Evolutionary conservation across 64 coral and sea anemone species (phyloP), one percentile per base, ranked within the genome.

Genomic region (Pocillopora verrucosa): DNA sequence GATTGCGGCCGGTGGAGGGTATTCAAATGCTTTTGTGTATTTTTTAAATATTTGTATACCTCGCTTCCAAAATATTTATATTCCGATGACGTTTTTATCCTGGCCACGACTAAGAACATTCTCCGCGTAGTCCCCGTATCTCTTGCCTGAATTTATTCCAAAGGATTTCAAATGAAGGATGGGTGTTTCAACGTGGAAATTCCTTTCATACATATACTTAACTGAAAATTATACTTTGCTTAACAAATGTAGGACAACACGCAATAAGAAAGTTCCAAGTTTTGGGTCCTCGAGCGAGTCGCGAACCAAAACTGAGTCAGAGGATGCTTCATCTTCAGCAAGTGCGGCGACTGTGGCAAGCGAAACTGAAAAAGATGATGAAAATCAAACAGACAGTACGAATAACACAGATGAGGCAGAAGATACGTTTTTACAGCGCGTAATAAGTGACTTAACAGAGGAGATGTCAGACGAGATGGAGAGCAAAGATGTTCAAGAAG

Each of bases 231-330:
- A 11, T 59, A 3, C 17, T 5, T 80, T 63, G 34, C 26, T 61
- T 19, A 7, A 16, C 62, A 0, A 67, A 4, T 60, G 22, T 22
- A 81, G 79, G 26, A 81, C 11, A 10, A 14, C 59, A 4, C 25
- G 35, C 14, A 60, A 19, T 62, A 81, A 59, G 22, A 81, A 81
- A 37, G 79, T 81, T 62, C 79, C 79, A 37, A 64, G 13, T 19
- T 81, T 81, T 81, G 79, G 79, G 26, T 26, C 10, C 2, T 36
- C 79, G 10, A 35, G 19, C 1, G 2, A 59, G 2, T 25, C 75
- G 37, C 38, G 19, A 45, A 56, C 19, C 75, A 24, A 24, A 70
- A 3, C 22, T 11, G 22, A 26, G n/a, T 0, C n/a, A 24, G 25
- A 70, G 0, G 22, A 6, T 30, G 22, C 16, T 13, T 63, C 22